These are phyloP conservation scores for Oncorhynchus nerka DNA, from an alignment of 2,113 vertebrate species.

Conservation along the genomic window DNA sequence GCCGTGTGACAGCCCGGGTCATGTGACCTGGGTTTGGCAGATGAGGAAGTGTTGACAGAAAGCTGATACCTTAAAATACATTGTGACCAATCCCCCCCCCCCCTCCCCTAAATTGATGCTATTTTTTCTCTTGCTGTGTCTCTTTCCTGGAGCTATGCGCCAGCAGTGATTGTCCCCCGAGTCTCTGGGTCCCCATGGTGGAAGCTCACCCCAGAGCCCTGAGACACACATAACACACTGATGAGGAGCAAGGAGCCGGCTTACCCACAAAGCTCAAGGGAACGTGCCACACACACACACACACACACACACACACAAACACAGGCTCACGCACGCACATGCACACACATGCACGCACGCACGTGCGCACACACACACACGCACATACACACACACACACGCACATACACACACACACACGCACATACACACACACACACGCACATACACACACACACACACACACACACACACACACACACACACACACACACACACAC, in stretches of 20 bases:
- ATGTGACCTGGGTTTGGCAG: slow-evolving; percentile 43
- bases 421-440: slow-evolving; percentile 43
- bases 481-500: slow-evolving; percentile 41
- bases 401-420: slow-evolving; percentile 36
- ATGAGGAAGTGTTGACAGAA: slow-evolving; percentile 60
- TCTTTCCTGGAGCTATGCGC: slow-evolving; percentile 65
- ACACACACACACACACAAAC: slow-evolving; percentile 41
- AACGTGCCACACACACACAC: slow-evolving; percentile 30
- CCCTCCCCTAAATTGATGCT: slow-evolving; percentile 48
- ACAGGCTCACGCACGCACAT: slow-evolving; percentile 44
- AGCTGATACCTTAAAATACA: slow-evolving; percentile 64
- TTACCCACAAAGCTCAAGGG: slow-evolving; percentile 66
- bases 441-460: slow-evolving; percentile 53
- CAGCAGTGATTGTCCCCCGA: slow-evolving; percentile 68
- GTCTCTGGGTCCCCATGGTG: slow-evolving; percentile 68
- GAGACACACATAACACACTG: slow-evolving; percentile 66
- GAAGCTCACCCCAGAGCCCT: slow-evolving; percentile 74
- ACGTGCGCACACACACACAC: slow-evolving; percentile 57
- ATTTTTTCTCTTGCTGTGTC: slow-evolving; percentile 46
- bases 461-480: slow-evolving; percentile 50
- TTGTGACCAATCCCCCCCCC: slow-evolving; percentile 33
- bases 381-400: slow-evolving; percentile 25
- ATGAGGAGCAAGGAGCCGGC: slow-evolving; percentile 67
- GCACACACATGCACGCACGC: slow-evolving; percentile 47
- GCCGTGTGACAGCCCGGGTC: slow-evolving; percentile 40